Evolutionary conservation across 2,888 invertebrate genomes (phyloP).

Genomic region (Stenotaenia linearis): DNA sequence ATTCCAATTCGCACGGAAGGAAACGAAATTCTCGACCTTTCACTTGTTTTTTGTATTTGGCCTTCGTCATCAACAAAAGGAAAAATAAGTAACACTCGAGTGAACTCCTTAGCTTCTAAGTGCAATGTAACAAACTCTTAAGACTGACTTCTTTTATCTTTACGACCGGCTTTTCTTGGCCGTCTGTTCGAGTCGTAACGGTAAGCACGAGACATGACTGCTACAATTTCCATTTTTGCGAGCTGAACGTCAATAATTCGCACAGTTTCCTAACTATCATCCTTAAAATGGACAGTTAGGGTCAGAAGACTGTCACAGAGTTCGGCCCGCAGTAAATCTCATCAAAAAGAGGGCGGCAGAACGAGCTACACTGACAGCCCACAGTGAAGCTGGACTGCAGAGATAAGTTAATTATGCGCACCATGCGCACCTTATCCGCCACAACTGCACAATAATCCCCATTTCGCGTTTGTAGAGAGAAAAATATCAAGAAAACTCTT

Average conservation of each 20-base stretch:
- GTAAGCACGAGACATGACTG: not conserved
- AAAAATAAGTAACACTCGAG: conserved; percentile 7
- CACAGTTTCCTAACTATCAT: not conserved
- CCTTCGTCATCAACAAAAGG: not conserved
- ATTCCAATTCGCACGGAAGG: not conserved
- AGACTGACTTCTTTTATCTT: conserved; percentile 1
- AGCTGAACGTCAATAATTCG: not conserved
- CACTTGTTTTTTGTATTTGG: not conserved
- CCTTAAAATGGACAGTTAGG: not conserved
- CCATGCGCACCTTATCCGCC: conserved; percentile 16
- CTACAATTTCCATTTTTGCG: not conserved
- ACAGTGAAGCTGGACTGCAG: conserved; percentile 13
- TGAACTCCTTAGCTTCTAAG: conserved; percentile 9
- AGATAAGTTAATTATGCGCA: conserved; percentile 26
- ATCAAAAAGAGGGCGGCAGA: not conserved
- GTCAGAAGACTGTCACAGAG: not conserved
- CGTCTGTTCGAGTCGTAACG: not conserved
- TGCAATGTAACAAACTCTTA: conserved; percentile 8
- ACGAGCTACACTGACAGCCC: not conserved
- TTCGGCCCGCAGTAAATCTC: not conserved
- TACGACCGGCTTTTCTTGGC: not conserved
- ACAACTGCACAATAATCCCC: conserved; percentile 5
- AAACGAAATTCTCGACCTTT: not conserved
- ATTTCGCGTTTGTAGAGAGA: not conserved
- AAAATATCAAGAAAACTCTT: not conserved